phyloP scores from a whole-genome alignment of 1,140 invertebrate species.

The Cyclina sinensis region DNA sequence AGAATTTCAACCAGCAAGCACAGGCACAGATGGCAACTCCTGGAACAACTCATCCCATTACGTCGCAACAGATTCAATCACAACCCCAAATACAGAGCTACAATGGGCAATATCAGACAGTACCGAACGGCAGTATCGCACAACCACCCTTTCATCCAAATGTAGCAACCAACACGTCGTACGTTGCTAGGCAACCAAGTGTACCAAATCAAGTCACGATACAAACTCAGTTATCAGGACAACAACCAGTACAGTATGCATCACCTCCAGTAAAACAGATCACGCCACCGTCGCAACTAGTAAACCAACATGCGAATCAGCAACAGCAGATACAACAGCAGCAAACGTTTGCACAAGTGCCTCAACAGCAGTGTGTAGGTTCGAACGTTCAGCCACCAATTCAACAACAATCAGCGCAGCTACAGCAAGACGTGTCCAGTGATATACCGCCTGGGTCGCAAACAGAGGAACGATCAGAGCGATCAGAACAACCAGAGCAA shows the following conservation, averaged over 20 bases:
- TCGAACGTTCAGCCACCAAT: too few relatives aligned
- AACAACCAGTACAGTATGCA: too few relatives aligned
- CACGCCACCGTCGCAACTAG: too few relatives aligned
- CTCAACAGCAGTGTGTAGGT: not conserved
- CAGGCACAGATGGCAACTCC: not conserved
- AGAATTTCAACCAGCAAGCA: not conserved
- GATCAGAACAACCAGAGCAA: not conserved
- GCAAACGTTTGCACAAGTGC: not conserved
- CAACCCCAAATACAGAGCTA: not conserved
- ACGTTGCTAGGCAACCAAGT: too few relatives aligned
- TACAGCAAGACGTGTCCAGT: not conserved
- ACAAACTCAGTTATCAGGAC: too few relatives aligned
- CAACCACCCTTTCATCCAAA: too few relatives aligned
- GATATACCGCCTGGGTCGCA: not conserved
- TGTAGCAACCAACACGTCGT: too few relatives aligned
- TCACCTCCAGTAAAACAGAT: too few relatives aligned
- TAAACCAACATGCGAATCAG: not conserved
- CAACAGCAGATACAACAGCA: not conserved
- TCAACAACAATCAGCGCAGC: not conserved
- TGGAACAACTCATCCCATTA: too few relatives aligned
- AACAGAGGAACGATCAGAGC: not conserved
- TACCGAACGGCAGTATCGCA: not conserved
- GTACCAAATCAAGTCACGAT: too few relatives aligned
- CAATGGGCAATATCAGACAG: not conserved
- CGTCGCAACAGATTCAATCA: too few relatives aligned